Conservation (phyloP, 1,140 invertebrate genomes). For the Euura saliciscinereae region DNA sequence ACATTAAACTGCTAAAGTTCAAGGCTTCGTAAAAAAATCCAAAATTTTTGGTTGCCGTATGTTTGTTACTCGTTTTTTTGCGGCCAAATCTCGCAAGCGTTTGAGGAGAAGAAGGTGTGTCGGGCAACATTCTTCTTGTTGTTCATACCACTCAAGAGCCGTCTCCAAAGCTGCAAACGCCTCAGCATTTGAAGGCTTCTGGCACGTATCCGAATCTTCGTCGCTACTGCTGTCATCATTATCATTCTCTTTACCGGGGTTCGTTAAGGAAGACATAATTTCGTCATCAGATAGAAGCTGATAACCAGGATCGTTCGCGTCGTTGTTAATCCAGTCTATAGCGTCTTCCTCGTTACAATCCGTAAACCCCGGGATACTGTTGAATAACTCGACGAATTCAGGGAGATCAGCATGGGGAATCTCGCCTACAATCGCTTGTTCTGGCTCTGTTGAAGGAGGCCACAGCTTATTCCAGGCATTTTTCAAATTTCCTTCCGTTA, state of each 20-base stretch:
- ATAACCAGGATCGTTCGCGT: constrained; percentile 17
- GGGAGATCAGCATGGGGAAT: constrained; percentile 6
- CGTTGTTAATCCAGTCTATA: constrained; percentile 12
- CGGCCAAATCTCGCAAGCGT: too few relatives aligned
- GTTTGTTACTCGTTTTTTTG: neutral
- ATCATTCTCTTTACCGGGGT: constrained; percentile 8
- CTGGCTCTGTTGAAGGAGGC: neutral
- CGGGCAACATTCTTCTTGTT: constrained; percentile 13
- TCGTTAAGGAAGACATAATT: constrained; percentile 14
- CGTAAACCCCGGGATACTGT: constrained; percentile 14
- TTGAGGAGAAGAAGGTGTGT: too few relatives aligned
- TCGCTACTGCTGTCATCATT: constrained; percentile 13
- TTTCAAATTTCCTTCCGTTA: constrained; percentile 40
- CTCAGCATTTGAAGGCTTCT: constrained; percentile 10
- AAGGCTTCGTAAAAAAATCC: neutral
- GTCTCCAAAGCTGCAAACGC: constrained; percentile 15
- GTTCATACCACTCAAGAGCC: constrained; percentile 15
- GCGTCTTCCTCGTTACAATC: constrained; percentile 17
- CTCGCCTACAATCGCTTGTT: constrained; percentile 8
- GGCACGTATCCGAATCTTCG: neutral
- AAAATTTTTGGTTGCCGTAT: neutral
- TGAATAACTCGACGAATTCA: constrained; percentile 16
- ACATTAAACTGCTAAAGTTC: too few relatives aligned
- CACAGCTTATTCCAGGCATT: constrained; percentile 9
- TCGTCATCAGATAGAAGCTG: constrained; percentile 13